phyloP scores from a whole-genome alignment of 2,888 invertebrate genomes.

The Idaea aversata region DNA sequence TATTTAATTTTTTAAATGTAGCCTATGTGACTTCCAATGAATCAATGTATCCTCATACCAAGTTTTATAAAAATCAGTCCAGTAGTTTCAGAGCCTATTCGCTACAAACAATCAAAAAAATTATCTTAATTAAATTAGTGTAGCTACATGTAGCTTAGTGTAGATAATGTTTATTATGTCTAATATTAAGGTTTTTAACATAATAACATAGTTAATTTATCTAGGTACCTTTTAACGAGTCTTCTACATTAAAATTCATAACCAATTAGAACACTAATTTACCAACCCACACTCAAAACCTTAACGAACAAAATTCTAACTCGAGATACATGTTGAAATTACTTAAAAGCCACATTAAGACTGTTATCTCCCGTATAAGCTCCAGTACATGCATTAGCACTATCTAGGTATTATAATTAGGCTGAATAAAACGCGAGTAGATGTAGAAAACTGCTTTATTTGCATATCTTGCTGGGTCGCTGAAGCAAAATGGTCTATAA shows the following conservation, averaged over 20 bases:
- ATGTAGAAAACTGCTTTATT: constrained; percentile 45
- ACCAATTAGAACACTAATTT: not conserved
- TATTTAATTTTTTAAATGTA: not conserved
- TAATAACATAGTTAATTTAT: not conserved
- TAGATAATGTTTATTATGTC: not conserved
- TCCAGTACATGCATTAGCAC: constrained; percentile 1
- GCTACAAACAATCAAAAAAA: not conserved
- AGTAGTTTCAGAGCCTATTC: too few relatives aligned
- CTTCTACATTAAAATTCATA: not conserved
- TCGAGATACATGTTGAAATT: not conserved
- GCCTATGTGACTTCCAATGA: not conserved
- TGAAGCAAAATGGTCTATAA: constrained; percentile 51
- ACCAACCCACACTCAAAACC: not conserved
- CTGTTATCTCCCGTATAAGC: not conserved
- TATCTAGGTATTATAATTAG: constrained; percentile 35
- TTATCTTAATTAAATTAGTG: not conserved
- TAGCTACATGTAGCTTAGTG: not conserved
- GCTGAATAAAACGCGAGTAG: constrained; percentile 39
- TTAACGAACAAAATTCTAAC: not conserved
- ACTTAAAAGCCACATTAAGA: not conserved
- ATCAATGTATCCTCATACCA: too few relatives aligned
- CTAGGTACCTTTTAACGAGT: not conserved
- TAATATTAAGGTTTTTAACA: too few relatives aligned
- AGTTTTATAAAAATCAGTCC: too few relatives aligned
- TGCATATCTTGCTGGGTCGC: constrained; percentile 56